Conservation (phyloP, 2,888 invertebrate species). For the Ormyrus nitidulus region DNA sequence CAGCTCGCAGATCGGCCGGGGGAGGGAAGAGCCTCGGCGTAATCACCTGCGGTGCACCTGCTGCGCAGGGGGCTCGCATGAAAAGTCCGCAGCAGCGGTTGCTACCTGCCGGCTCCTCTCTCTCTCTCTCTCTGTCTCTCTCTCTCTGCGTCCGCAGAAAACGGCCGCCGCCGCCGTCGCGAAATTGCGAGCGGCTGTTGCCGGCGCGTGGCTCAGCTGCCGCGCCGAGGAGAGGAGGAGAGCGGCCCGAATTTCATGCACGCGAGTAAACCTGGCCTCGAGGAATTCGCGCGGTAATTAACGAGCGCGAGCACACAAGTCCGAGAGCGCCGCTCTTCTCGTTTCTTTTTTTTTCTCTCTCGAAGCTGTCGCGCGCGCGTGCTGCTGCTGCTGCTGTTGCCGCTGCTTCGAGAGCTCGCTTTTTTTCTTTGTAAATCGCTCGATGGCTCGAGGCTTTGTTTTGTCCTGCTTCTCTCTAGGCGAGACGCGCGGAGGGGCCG, state of each 20-base stretch:
- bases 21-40: conserved; percentile 53
- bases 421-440: neutral
- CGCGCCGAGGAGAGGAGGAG: neutral
- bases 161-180: conserved; percentile 25
- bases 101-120: conserved; percentile 18
- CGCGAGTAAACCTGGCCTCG: conserved; percentile 37
- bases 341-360: neutral
- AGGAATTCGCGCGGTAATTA: conserved; percentile 54
- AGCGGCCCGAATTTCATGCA: conserved; percentile 45
- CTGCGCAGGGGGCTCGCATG: conserved; percentile 73
- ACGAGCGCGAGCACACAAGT: conserved; percentile 16
- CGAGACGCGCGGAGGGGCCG: too few species aligned
- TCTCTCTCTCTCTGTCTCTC: conserved; percentile 58
- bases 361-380: too few species aligned
- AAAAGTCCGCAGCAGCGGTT: conserved; percentile 30
- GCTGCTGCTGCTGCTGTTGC: neutral
- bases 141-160: conserved; percentile 18
- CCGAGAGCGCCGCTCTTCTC: neutral
- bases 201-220: conserved; percentile 51
- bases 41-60: conserved; percentile 75
- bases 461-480: too few species aligned
- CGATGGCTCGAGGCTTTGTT: too few species aligned
- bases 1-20: conserved; percentile 36
- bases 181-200: conserved; percentile 48
- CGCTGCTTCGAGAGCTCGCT: neutral